Base-by-base conservation (phyloP, 2,888 invertebrate species). In the Schrankia costaestrigalis region DNA sequence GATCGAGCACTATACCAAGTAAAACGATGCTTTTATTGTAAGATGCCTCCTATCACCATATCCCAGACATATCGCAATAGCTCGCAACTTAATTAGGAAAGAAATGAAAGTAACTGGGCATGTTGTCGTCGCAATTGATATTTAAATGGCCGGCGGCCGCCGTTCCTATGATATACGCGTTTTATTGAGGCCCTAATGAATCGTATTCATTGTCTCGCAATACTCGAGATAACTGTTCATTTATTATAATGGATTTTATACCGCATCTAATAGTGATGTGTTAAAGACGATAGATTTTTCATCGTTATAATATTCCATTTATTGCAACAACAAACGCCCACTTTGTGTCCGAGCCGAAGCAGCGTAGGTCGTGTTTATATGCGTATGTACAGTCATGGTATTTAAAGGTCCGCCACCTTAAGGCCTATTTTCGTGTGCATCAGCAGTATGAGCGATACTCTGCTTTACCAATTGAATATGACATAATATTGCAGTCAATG, bases 341-440 rank as follows among this genome's bases (percentile, higher is more conserved):
- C 81, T 63, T 54, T 35, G 35, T 54, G 61, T 71, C 63, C 58
- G 67, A 60, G 46, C 72, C 71, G 70, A 71, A 70, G 71, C 71
- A 55, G 76, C 78, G 84, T 85, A 82, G 84, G 85, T 71, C 64
- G 80, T 68, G 74, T 78, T 80, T 80, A 79, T 78, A n/a, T n/a
- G n/a, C n/a, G n/a, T n/a, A n/a, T n/a, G n/a, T n/a, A n/a, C n/a
- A n/a, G n/a, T n/a, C n/a, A n/a, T n/a, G n/a, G n/a, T n/a, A n/a
- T n/a, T n/a, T n/a, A n/a, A n/a, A n/a, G n/a, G n/a, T n/a, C n/a
- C n/a, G n/a, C n/a, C n/a, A n/a, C n/a, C n/a, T n/a, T n/a, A n/a
- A n/a, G n/a, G n/a, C n/a, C n/a, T n/a, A n/a, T n/a, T n/a, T n/a
- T n/a, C n/a, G n/a, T n/a, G n/a, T n/a, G n/a, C n/a, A n/a, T n/a